Evolutionary conservation across 2,888 invertebrate genomes (phyloP), one percentile per base, ranked within the genome.

Genomic region (Catocala fraxini): DNA sequence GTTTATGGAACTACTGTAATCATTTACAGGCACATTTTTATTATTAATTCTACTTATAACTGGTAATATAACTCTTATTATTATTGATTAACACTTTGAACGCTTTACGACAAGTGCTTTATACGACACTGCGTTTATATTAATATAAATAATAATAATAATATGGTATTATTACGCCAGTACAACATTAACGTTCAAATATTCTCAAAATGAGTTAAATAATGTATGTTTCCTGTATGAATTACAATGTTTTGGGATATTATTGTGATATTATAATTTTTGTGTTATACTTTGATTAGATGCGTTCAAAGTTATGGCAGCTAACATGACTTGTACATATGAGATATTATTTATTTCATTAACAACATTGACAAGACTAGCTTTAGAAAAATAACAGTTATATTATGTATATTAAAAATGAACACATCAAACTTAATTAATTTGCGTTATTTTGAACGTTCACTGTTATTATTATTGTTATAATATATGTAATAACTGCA

Each of bases 1-100:
- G 82, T 68, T 54, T 77, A 59, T 80, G 86, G 81, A 89, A 89
- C 86, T 83, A 78, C 81, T 81, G 78, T 79, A 68, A 70, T 68
- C 71, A 82, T 79, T 84, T 86, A 89, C 85, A 91, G 91, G 90
- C 92, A 92, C 91, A 81, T 86, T 74, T 25, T 65, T 66, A 71
- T 83, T 79, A 64, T 53, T 63, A 63, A 80, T 75, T 82, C 73
- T 75, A 73, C 72, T 77, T 56, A 71, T 73, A 71, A 79, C 64
- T 82, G 81, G 78, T 82, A 75, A 74, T 72, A 77, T 62, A 69
- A 70, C 53, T 64, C 68, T 63, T 76, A 73, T 65, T 73, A 66
- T 61, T 69, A 73, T 65, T 71, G 55, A 58, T 63, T 61, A 61
- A 65, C 49, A 71, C 71, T 67, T 77, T 70, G 73, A 77, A 75